Evolutionary conservation across 1,140 invertebrate genomes (phyloP), one percentile per base, ranked within the genome.

Genomic region (Myzus persicae): DNA sequence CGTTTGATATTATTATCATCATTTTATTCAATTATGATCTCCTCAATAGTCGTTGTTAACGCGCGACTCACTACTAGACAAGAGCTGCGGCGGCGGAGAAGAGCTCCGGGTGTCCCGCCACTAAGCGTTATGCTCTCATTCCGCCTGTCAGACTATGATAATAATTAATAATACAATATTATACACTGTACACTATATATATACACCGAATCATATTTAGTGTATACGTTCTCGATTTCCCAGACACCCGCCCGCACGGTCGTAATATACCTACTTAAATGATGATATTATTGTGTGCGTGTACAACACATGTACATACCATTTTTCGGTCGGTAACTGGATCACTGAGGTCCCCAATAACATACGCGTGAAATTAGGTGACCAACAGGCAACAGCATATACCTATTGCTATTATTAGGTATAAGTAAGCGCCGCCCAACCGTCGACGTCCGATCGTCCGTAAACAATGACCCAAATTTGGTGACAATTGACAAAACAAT

Each of bases 121-220:
- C 59, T 14, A 38, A 0, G 46, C 46, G 88, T 93, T 93, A 81
- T 42, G 91, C 91, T 93, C 91, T 93, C 91, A 85, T 93, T 93
- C 48, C 81, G 40, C 14, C 24, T 54, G 81, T 54, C 26, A 24
- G 67, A 93, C 76, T 48, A 48, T 9, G n/a, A 76, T 76, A 18
- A 4, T 6, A 51, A 51, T 51, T 51, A 51, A 51, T 51, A 51
- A 51, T 24, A 51, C 5, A 22, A 51, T 76, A 76, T 67, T 59
- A 31, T 59, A 14, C 11, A 31, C 2, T 44, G 5, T 67, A 18
- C 9, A 76, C 59, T 14, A 3, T 14, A 9, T 67, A 51, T 26
- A 54, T 31, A n/a, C n/a, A 76, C 31, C n/a, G 9, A 76, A 76
- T 76, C 31, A 76, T 76, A 76, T 76, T 76, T n/a, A 18, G 59